Percentiles rank a stretch among this genome's conserved stretches.
phyloP scores from a whole-genome alignment of 2,797 vertebrate species.

The Darevskia mixta region DNA sequence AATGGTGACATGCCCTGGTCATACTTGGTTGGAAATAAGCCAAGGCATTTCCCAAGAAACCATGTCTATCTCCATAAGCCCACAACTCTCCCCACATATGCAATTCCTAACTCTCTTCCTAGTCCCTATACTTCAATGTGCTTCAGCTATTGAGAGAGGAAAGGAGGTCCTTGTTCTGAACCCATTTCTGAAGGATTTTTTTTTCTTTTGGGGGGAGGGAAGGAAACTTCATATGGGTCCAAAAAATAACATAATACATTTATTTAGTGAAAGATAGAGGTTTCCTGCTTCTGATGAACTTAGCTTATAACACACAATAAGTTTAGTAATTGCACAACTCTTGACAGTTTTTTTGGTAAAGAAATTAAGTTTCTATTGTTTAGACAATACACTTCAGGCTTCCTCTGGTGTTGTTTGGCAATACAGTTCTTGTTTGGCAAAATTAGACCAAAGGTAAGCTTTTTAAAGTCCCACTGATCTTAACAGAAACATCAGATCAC shows the following conservation, averaged over 20 bases:
- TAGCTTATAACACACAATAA: too few relatives aligned
- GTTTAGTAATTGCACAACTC: too few relatives aligned
- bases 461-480: not conserved
- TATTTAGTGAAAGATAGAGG: too few relatives aligned
- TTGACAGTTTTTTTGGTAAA: too few relatives aligned
- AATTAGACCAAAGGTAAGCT: not conserved
- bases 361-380: too few relatives aligned
- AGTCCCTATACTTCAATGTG: not conserved
- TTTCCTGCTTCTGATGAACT: too few relatives aligned
- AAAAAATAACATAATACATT: not conserved
- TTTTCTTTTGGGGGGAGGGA: not conserved
- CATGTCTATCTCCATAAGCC: not conserved
- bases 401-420: not conserved
- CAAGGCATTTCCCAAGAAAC: not conserved
- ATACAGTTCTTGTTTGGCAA: not conserved
- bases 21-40: not conserved
- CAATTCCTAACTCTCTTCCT: not conserved
- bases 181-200: not conserved
- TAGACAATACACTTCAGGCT: not conserved
- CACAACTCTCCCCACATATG: not conserved
- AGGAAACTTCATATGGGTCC: not conserved
- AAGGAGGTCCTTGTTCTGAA: not conserved
- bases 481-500: not conserved
- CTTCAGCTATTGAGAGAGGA: not conserved
- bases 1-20: not conserved